Percentiles rank a stretch among this genome's conserved stretches.
Evolutionary conservation across 2,888 invertebrate genomes (phyloP).

Genomic region (Cistogaster globosa): DNA sequence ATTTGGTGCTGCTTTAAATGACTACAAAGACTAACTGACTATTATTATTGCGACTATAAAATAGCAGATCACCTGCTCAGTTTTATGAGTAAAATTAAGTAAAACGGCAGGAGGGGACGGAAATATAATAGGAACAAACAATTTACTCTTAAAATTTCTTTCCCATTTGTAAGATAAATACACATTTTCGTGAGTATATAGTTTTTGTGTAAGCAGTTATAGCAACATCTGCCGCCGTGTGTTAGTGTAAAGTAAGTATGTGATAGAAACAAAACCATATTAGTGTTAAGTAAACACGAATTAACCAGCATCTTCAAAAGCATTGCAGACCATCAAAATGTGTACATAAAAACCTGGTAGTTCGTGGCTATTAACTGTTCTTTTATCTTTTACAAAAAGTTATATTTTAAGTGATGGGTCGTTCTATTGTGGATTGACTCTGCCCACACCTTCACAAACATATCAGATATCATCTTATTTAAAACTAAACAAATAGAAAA

Average conservation of each 20-base stretch:
- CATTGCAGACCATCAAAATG: slow-evolving; percentile 9
- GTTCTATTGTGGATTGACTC: too few species aligned
- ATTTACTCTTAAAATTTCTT: slow-evolving; percentile 27
- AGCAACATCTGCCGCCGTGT: background rate
- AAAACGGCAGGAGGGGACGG: background rate
- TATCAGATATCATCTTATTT: too few species aligned
- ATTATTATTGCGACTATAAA: slow-evolving; percentile 2
- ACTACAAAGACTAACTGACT: slow-evolving; percentile 10
- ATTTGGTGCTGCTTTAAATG: slow-evolving; percentile 26
- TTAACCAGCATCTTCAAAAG: slow-evolving; percentile 27
- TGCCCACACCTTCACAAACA: too few species aligned
- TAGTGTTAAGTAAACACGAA: slow-evolving; percentile 49
- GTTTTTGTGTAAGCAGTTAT: background rate
- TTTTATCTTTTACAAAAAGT: too few species aligned
- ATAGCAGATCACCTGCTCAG: slow-evolving; percentile 61
- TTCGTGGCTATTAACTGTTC: background rate
- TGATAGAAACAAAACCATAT: slow-evolving; percentile 24
- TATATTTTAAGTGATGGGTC: too few species aligned
- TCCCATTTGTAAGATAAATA: slow-evolving; percentile 3
- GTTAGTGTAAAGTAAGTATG: background rate
- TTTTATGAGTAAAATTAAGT: slow-evolving; percentile 32
- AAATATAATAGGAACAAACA: slow-evolving; percentile 22
- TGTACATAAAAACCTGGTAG: background rate
- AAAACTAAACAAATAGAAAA: too few species aligned
- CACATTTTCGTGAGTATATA: slow-evolving; percentile 7